A percentile compares a stretch with the other conserved stretches of the same genome.
phyloP scores from a whole-genome alignment of 2,797 vertebrate genomes.

The Myotis vivesi region DNA sequence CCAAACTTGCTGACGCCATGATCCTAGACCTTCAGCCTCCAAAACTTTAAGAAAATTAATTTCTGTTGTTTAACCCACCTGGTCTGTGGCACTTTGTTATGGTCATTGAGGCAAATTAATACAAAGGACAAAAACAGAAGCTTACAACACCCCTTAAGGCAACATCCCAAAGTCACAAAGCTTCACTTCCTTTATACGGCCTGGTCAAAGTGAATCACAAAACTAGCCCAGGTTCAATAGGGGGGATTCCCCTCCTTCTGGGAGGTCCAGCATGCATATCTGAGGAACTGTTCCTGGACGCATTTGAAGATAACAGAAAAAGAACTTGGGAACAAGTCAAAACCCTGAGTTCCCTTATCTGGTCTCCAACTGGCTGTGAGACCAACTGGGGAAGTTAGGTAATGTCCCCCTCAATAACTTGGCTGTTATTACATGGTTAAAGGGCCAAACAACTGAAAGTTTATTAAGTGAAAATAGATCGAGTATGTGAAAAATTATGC shows the following conservation, averaged over 20 bases:
- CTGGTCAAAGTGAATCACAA: not conserved
- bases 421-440: not conserved
- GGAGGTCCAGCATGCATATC: not conserved
- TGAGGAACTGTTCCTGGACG: rapidly evolving
- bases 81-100: not conserved
- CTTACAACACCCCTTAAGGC: not conserved
- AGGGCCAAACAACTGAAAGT: not conserved
- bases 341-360: not conserved
- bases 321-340: not conserved
- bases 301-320: not conserved
- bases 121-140: not conserved
- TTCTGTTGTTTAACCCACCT: not conserved
- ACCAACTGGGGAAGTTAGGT: not conserved
- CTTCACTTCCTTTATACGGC: not conserved
- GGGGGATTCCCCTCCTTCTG: not conserved
- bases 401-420: not conserved
- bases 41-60: not conserved
- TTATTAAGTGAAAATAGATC: not conserved
- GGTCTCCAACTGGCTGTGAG: not conserved
- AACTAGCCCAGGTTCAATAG: not conserved
- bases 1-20: not conserved
- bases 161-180: not conserved
- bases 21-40: not conserved
- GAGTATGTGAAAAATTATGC: not conserved
- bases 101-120: not conserved